Percentiles rank a stretch among this genome's conserved stretches.
Evolutionary conservation across 1,140 invertebrate species (phyloP).

Genomic region (Aphelenchoides avenae): DNA sequence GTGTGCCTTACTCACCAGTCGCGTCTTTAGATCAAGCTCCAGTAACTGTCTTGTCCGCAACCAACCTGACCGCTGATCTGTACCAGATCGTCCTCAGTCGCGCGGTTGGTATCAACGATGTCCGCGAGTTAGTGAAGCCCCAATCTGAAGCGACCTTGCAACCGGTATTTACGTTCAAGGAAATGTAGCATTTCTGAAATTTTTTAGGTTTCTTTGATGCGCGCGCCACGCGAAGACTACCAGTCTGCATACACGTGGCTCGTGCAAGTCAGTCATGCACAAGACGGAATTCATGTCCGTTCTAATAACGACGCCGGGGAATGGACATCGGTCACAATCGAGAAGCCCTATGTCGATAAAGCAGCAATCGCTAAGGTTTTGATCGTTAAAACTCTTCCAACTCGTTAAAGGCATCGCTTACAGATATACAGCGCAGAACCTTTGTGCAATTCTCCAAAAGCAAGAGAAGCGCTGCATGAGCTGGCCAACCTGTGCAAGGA

Average conservation of each 20-base stretch:
- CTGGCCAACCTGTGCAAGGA: conserved; percentile 38
- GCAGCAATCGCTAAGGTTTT: not conserved
- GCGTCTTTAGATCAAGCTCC: not conserved
- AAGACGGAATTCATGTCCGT: conserved; percentile 16
- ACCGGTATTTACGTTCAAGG: no score
- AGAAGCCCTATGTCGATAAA: conserved; percentile 4
- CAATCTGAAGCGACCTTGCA: no score
- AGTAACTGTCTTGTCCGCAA: conserved; percentile 8
- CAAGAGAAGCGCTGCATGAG: conserved; percentile 13
- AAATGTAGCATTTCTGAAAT: no score
- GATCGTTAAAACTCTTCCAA: conserved; percentile 1
- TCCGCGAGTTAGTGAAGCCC: no score
- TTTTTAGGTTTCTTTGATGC: no score
- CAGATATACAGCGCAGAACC: conserved; percentile 16
- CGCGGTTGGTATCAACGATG: conserved; percentile 11
- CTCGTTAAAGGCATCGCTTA: conserved; percentile 6
- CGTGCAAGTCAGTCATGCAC: no score
- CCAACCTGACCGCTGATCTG: conserved; percentile 7
- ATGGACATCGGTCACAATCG: not conserved
- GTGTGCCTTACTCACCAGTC: not conserved
- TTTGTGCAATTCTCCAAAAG: not conserved
- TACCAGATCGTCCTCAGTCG: conserved; percentile 20
- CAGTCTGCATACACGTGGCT: no score
- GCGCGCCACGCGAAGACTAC: no score
- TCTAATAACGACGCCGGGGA: not conserved